Evolutionary conservation across 1,140 invertebrate species (phyloP), one percentile per base, ranked within the genome.

Genomic region (Camponotus pennsylvanicus): DNA sequence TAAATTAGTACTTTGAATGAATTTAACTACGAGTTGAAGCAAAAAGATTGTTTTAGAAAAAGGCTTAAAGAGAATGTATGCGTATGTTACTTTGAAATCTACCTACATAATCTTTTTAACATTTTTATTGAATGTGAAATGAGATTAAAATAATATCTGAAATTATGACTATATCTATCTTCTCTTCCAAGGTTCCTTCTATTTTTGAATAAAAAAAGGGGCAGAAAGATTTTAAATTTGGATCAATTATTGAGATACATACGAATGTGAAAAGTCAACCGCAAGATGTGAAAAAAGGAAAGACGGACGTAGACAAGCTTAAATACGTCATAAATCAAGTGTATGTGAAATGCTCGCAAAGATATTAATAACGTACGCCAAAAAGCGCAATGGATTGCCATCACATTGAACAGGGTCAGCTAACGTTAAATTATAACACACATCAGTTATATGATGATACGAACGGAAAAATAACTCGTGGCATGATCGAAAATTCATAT

Each of bases 361-460:
- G 42, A 79, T 79, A 79, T 79, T 79, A 79, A 52, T 79, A 63
- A 79, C 61, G 45, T n/a, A 13, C 42, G 61, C n/a, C 32, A 79
- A 79, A 79, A 79, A 79, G 42, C 61, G 61, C 61, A 52, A 52
- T 45, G 76, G 32, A 34, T 13, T 78, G 15, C 76, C 76, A 37
- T 61, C 45, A n/a, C 15, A 57, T 21, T 18, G 18, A 79, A 32
- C 61, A 67, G 32, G 52, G 67, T 79, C n/a, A 27, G 45, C 76
- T 79, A 79, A 67, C 42, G 42, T 67, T 78, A 79, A 79, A 67
- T 79, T 79, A 79, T 79, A 42, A 52, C 32, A 37, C 61, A 49
- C n/a, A 67, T 79, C 34, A 66, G 76, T 79, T 79, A 67, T 34
- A 78, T 32, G n/a, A 34, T 52, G 42, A 79, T 79, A 37, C 32